These are phyloP conservation scores for Hemicordylus capensis DNA, from an alignment of 2,113 vertebrate genomes.

Conservation along the genomic window DNA sequence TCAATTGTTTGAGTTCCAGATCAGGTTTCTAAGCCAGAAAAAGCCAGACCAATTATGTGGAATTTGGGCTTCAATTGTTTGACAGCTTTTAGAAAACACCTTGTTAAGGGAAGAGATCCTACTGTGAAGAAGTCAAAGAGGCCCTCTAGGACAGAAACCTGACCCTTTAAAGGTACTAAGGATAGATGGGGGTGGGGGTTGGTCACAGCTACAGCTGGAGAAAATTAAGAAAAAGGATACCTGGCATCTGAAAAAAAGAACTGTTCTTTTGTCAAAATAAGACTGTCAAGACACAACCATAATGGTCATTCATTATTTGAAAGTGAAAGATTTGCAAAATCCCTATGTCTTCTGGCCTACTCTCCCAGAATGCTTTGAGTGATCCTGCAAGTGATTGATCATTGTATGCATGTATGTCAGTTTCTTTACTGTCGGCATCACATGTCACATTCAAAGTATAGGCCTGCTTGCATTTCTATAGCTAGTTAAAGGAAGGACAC, in stretches of 20 bases:
- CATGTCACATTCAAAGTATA: not conserved
- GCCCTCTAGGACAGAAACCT: not conserved
- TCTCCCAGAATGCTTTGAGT: not conserved
- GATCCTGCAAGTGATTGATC: not conserved
- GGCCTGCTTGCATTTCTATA: not conserved
- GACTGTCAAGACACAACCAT: not conserved
- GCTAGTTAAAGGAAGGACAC: not conserved
- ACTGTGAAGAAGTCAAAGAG: constrained; percentile 1
- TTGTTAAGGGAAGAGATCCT: constrained; percentile 10
- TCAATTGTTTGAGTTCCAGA: constrained; percentile 18
- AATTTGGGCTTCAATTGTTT: constrained; percentile 35
- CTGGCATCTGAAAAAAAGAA: not conserved
- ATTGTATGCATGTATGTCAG: not conserved
- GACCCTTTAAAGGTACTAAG: not conserved
- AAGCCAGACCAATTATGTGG: constrained; percentile 36
- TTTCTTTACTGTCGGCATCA: not conserved
- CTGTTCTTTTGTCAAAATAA: not conserved
- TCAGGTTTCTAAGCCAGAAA: constrained; percentile 23
- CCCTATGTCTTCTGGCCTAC: not conserved
- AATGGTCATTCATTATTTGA: not conserved
- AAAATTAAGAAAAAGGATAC: not conserved
- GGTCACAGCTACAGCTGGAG: not conserved
- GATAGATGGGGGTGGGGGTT: not conserved
- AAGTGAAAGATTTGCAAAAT: not conserved
- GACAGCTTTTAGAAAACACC: constrained; percentile 15